phyloP scores from a whole-genome alignment of 2,113 vertebrate species.

The Boulengeromyrus knoepffleri region DNA sequence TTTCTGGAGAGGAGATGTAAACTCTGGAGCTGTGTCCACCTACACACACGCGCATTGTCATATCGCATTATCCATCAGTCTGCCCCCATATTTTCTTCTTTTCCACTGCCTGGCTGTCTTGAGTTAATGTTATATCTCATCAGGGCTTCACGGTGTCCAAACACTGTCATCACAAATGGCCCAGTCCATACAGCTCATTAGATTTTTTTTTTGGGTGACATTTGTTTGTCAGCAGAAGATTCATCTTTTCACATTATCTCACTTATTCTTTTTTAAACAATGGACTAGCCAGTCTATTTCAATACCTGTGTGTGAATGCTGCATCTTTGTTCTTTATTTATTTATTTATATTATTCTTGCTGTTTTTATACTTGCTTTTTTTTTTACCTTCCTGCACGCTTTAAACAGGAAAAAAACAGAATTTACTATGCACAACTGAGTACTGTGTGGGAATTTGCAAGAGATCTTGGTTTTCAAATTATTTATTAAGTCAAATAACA shows the following conservation, averaged over 20 bases:
- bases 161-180: constrained; percentile 28
- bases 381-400: background rate
- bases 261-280: background rate
- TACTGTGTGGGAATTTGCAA: background rate
- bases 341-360: background rate
- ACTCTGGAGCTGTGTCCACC: background rate
- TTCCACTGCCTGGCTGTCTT: constrained; percentile 48
- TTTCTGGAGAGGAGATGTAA: background rate
- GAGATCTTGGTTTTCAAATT: background rate
- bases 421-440: background rate
- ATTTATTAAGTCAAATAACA: background rate
- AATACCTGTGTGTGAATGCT: background rate
- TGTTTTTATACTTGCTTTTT: background rate
- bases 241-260: background rate
- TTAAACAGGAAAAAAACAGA: background rate
- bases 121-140: constrained; percentile 51
- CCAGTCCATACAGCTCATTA: constrained; percentile 19
- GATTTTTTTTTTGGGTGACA: background rate
- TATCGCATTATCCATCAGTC: constrained; percentile 56
- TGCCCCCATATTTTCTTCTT: constrained; percentile 22
- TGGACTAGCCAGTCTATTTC: background rate
- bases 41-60: constrained; percentile 34
- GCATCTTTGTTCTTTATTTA: background rate
- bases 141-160: constrained; percentile 33
- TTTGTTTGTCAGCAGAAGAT: constrained; percentile 10